Base-by-base conservation (phyloP, 2,113 vertebrate species). In the Chloroceryle aenea region DNA sequence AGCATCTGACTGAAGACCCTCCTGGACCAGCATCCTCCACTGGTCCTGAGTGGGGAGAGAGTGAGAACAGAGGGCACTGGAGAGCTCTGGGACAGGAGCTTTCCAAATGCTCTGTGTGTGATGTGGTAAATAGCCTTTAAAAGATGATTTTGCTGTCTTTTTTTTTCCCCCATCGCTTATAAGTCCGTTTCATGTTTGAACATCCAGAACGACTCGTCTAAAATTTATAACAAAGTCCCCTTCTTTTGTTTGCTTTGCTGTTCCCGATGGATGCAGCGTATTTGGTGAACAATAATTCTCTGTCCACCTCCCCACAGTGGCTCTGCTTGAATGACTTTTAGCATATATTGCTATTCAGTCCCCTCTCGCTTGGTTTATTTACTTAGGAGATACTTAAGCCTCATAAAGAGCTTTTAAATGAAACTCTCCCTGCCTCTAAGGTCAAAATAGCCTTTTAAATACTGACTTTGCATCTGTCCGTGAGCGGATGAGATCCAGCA, bases 371-470 rank as follows among this genome's bases (percentile, higher is more conserved):
- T 14, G 29, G 4, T 83, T 96, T 96, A 97, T 90, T 92, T 85
- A 77, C 90, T 90, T 34, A 42, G 3, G 38, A 62, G 78, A 50
- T 19, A 55, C 85, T 95, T 90, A 23, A 77, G 29, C 42, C 50
- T 93, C 34, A 83, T 43, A 79, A 95, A 93, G 40, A 83, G 78
- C 85, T 67, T 59, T 71, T 25, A 77, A 93, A 96, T 63, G 40
- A 48, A 87, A 88, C 30, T 83, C 89, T 66, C 40, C 9, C 63
- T 38, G 55, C 71, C 87, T 97, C 85, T 95, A 74, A 96, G 94
- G 89, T 95, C 91, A 86, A 90, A 93, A 42, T 1, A 90, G 82
- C 38, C 87, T 85, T 94, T 86, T 93, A 93, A 91, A 29, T 4
- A 48, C 72, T 21, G 26, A 62, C 29, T 66, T 79, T 59, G 78